These are phyloP conservation scores for Coleophora flavipennella DNA, from an alignment of 2,888 invertebrate genomes.

Conservation along the genomic window DNA sequence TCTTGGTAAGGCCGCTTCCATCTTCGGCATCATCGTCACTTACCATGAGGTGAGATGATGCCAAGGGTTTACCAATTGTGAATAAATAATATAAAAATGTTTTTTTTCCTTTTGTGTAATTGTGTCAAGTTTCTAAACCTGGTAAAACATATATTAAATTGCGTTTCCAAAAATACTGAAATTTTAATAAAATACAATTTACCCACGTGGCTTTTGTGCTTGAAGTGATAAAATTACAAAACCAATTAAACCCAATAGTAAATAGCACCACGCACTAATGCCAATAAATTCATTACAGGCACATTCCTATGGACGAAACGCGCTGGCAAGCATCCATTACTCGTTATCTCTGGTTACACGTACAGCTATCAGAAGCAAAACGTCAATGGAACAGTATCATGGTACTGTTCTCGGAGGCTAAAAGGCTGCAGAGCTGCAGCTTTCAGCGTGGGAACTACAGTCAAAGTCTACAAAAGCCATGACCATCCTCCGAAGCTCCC, in stretches of 20 bases:
- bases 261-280: background rate
- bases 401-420: conserved; percentile 60
- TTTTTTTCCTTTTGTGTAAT: too few species aligned
- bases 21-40: too few species aligned
- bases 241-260: background rate
- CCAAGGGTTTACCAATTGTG: too few species aligned
- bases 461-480: conserved; percentile 37
- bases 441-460: conserved; percentile 42
- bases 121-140: too few species aligned
- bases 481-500: conserved; percentile 47
- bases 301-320: conserved; percentile 57
- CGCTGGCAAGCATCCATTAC: conserved; percentile 56
- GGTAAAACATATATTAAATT: too few species aligned
- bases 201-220: background rate
- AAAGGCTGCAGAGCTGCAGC: conserved; percentile 58
- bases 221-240: background rate
- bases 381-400: conserved; percentile 54
- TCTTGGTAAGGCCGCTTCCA: too few species aligned
- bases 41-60: too few species aligned
- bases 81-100: too few species aligned
- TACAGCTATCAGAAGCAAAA: conserved; percentile 62
- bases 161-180: too few species aligned
- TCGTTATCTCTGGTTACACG: conserved; percentile 49
- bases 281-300: conserved; percentile 25
- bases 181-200: too few species aligned